A percentile compares a stretch with the other conserved stretches of the same genome.
Conservation (phyloP, 2,113 vertebrate species). For the Myxocyprinus asiaticus region DNA sequence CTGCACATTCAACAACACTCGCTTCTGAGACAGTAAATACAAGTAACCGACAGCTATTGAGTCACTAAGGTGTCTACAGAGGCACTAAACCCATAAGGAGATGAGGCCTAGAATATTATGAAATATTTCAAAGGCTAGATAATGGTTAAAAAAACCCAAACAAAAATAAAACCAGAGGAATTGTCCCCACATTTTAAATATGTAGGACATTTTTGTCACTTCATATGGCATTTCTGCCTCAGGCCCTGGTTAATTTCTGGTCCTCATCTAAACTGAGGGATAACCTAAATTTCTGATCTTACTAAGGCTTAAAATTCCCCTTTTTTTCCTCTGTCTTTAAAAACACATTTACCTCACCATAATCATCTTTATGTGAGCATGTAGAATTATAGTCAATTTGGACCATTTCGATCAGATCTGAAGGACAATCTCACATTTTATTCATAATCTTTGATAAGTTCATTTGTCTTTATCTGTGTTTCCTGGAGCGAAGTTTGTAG, state of each 20-base stretch:
- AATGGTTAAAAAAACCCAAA: too few relatives aligned
- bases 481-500: conserved; percentile 49
- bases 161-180: too few relatives aligned
- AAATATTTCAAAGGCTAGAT: too few relatives aligned
- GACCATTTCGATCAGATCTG: conserved; percentile 35
- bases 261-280: background rate
- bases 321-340: too few relatives aligned
- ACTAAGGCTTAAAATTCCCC: background rate
- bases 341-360: conserved; percentile 31
- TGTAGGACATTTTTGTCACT: too few relatives aligned
- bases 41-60: too few relatives aligned
- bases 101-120: too few relatives aligned
- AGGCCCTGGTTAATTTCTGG: background rate
- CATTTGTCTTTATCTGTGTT: conserved; percentile 63
- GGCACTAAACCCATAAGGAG: too few relatives aligned
- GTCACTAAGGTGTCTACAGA: too few relatives aligned
- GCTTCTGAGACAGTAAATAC: too few relatives aligned
- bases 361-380: conserved; percentile 14
- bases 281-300: background rate
- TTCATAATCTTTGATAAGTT: conserved; percentile 69
- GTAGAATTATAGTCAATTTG: conserved; percentile 12
- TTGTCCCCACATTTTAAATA: too few relatives aligned
- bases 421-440: conserved; percentile 50
- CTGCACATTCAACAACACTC: too few relatives aligned
- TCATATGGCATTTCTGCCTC: background rate